Conservation (phyloP, 2,113 vertebrate genomes). For the Microtus montanus region DNA sequence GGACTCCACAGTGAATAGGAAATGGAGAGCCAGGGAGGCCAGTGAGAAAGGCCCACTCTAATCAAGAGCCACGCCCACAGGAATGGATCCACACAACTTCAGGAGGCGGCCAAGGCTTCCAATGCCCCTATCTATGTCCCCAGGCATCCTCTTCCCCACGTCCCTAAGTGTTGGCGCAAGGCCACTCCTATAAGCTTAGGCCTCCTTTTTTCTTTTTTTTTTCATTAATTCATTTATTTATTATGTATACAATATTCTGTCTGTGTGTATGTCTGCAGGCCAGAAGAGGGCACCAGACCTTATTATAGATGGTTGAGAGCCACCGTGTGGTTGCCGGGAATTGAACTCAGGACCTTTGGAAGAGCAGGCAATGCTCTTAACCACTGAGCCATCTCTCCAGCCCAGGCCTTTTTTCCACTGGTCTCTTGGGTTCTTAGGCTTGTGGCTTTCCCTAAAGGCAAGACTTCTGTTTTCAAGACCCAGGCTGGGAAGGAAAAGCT, state of each 20-base stretch:
- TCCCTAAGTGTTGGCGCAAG: not conserved
- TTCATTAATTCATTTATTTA: no score
- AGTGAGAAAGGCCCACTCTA: not conserved
- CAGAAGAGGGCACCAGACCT: no score
- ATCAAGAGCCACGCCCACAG: accelerated
- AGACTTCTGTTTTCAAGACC: not conserved
- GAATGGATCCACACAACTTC: no score
- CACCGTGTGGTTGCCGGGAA: no score
- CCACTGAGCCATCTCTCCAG: no score
- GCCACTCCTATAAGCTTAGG: not conserved
- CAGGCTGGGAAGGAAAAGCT: not conserved
- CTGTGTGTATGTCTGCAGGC: no score
- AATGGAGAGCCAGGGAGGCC: not conserved
- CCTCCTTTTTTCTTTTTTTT: not conserved
- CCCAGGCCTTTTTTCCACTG: not conserved
- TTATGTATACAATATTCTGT: no score
- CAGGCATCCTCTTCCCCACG: accelerated
- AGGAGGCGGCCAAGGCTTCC: no score
- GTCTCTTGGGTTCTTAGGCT: not conserved
- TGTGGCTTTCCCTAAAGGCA: not conserved
- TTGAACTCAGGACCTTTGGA: no score
- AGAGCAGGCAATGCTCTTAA: no score
- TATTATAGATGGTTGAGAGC: no score
- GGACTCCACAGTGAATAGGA: accelerated
- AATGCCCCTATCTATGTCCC: accelerated